Evolutionary conservation across 2,797 vertebrate genomes (phyloP).

Genomic region (Nannoperca obscura): DNA sequence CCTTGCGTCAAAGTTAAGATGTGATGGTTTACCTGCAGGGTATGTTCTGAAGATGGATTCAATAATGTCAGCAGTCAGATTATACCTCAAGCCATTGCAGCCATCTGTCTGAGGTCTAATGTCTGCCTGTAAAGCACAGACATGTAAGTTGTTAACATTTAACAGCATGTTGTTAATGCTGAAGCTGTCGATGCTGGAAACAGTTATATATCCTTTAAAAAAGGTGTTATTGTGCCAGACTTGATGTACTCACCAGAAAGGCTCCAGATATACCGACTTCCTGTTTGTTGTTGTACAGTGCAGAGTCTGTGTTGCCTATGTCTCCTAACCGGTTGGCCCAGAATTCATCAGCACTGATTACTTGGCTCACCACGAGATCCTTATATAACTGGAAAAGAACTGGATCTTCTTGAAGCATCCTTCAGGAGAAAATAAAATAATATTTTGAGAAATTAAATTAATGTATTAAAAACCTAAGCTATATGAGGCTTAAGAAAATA

Average conservation of each 20-base stretch:
- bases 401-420: conserved; percentile 99
- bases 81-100: conserved; percentile 97
- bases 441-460: too few relatives aligned
- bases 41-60: conserved; percentile 99
- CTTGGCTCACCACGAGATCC: conserved; percentile 98
- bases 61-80: conserved; percentile 97
- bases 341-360: conserved; percentile 99
- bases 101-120: conserved; percentile 98
- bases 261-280: conserved; percentile 99
- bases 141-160: not conserved
- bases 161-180: not conserved
- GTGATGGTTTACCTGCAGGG: conserved; percentile 90
- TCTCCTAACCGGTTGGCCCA: conserved; percentile 96
- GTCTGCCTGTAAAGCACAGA: conserved; percentile 89
- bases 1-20: not conserved
- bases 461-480: too few relatives aligned
- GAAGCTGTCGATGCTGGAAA: not conserved
- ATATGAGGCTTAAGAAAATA: not conserved
- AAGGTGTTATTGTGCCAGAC: not conserved
- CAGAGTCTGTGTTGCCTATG: conserved; percentile 87
- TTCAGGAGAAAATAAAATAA: conserved; percentile 59
- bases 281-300: conserved; percentile 90
- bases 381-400: conserved; percentile 99
- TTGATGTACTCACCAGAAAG: conserved; percentile 90
- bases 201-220: not conserved